phyloP scores from a whole-genome alignment of 2,797 vertebrate species.

The Geotrypetes seraphini region DNA sequence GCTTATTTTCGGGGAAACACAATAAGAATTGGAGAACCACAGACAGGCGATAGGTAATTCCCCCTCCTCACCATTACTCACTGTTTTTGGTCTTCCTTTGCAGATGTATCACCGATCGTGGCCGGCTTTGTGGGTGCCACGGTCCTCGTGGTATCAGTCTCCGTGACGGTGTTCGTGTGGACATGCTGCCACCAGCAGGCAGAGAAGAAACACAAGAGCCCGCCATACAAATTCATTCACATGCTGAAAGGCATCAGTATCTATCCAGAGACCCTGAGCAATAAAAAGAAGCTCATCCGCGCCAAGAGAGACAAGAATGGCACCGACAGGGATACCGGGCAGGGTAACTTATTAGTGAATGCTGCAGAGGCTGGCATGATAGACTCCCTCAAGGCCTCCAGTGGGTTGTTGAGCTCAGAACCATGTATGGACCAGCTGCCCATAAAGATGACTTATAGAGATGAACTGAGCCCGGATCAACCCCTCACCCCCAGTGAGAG shows the following conservation, averaged over 20 bases:
- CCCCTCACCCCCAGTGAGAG: conserved; percentile 68
- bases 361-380: conserved; percentile 47
- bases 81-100: too few species aligned
- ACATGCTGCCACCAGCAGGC: conserved; percentile 83
- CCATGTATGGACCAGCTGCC: conserved; percentile 59
- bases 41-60: too few species aligned
- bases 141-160: conserved; percentile 74
- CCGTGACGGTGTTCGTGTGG: conserved; percentile 81
- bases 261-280: conserved; percentile 84
- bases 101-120: conserved; percentile 88
- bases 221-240: conserved; percentile 88
- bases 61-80: too few species aligned
- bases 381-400: neutral
- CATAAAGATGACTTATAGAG: conserved; percentile 67
- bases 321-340: conserved; percentile 4
- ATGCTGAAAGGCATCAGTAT: conserved; percentile 97
- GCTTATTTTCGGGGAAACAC: too few species aligned
- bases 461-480: conserved; percentile 62
- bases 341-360: conserved; percentile 46
- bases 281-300: conserved; percentile 78
- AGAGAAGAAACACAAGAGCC: conserved; percentile 59
- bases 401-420: neutral
- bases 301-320: conserved; percentile 47
- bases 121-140: conserved; percentile 89
- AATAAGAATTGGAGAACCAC: too few species aligned